Evolutionary conservation across 2,888 invertebrate genomes (phyloP), one percentile per base, ranked within the genome.

Genomic region (Synanthedon vespiformis): DNA sequence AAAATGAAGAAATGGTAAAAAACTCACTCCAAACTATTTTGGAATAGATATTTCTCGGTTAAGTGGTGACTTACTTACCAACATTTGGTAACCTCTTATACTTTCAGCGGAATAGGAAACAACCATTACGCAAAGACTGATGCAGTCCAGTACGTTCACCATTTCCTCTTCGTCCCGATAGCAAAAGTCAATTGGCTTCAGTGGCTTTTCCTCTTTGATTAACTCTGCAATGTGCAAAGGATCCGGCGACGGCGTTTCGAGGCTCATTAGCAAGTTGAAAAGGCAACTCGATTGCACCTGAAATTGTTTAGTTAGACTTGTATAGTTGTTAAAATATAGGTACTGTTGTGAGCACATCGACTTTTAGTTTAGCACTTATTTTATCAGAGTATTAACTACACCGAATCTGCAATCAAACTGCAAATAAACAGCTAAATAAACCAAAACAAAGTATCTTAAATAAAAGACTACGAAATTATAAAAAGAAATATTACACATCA

Each of bases 121-220:
- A 0, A 99, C 99, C 92, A 99, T 99, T 0, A 99, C 98, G 74
- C 99, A 99, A 53, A 99, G 90, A n/a, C 98, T 97, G 70, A 99
- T 96, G 64, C 98, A 98, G 74, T 99, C 99, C 56, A 99, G 85
- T 6, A 99, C 95, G 10, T 95, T 96, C 52, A 99, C 98, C 89
- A 97, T 96, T 77, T 98, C 98, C 52, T 97, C 94, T 72, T 99
- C 99, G 73, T 99, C 98, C 61, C 98, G 94, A 76, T 99, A 99
- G 77, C 99, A 99, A 80, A 99, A 98, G 84, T 99, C 99, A 52
- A 98, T 94, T 0, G 98, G 96, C 74, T 96, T 95, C 13, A 98
- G 83, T 0, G 96, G 96, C 63, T 95, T 95, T 14, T 95, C 95
- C 68, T 93, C 97, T 75, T 97, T 97, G 1, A 96, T 95, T 14